phyloP scores from a whole-genome alignment of 1,140 invertebrate species.

The Araneus ventricosus region DNA sequence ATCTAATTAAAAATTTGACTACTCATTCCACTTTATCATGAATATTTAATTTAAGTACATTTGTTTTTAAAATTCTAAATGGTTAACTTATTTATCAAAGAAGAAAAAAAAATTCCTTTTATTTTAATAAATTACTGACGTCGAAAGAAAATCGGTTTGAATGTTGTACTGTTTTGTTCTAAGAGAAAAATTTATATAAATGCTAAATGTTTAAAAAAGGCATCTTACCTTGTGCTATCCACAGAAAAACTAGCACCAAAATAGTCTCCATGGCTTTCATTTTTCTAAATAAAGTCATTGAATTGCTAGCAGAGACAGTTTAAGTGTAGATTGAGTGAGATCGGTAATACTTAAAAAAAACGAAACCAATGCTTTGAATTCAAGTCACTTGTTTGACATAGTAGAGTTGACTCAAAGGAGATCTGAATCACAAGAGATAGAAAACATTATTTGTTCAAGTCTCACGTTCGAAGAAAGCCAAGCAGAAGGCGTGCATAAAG shows the following conservation, averaged over 20 bases:
- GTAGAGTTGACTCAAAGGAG: background rate
- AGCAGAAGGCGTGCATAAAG: slow-evolving; percentile 4
- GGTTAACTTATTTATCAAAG: too few species aligned
- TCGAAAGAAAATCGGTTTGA: too few species aligned
- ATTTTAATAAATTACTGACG: too few species aligned
- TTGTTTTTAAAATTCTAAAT: too few species aligned
- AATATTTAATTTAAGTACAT: too few species aligned
- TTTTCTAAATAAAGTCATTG: slow-evolving; percentile 10
- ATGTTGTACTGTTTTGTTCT: too few species aligned
- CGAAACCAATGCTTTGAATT: slow-evolving; percentile 23
- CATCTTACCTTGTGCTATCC: background rate
- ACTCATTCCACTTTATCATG: too few species aligned
- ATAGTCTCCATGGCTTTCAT: background rate
- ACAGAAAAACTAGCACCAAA: background rate
- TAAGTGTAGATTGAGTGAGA: background rate
- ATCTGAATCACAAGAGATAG: slow-evolving; percentile 7
- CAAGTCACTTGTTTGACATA: slow-evolving; percentile 45
- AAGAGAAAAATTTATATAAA: too few species aligned
- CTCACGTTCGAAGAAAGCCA: slow-evolving; percentile 27
- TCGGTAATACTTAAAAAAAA: slow-evolving; percentile 8
- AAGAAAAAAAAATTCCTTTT: too few species aligned
- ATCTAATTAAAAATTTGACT: too few species aligned
- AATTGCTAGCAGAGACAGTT: background rate
- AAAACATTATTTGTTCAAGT: slow-evolving; percentile 32
- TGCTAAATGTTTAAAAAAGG: background rate